Percentiles rank a stretch among this genome's conserved stretches.
phyloP scores from a whole-genome alignment of 2,797 vertebrate genomes.

The Dermochelys coriacea region DNA sequence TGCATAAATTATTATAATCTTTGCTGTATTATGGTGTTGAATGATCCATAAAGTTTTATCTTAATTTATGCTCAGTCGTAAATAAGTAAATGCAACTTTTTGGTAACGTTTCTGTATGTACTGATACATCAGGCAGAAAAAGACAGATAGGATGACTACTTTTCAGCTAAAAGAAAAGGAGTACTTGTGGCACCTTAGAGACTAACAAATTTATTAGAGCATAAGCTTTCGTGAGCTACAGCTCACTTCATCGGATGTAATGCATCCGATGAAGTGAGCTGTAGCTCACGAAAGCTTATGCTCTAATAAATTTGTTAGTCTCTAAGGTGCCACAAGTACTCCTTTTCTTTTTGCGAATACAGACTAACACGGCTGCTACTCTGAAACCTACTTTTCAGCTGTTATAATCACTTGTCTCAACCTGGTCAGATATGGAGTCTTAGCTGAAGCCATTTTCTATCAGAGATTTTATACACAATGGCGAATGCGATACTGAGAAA shows the following conservation, averaged over 20 bases:
- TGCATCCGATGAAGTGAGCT: too few species aligned
- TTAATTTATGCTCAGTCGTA: not conserved
- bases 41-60: not conserved
- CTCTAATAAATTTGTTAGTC: too few species aligned
- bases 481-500: constrained; percentile 38
- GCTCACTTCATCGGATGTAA: too few species aligned
- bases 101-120: not conserved
- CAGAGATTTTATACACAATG: not conserved
- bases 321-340: too few species aligned
- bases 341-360: too few species aligned
- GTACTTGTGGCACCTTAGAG: too few species aligned
- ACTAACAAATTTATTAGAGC: too few species aligned
- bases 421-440: not conserved
- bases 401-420: not conserved
- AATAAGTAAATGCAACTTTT: not conserved
- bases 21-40: not conserved
- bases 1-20: not conserved
- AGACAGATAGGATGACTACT: not conserved
- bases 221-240: too few species aligned
- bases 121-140: not conserved
- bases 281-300: too few species aligned
- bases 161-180: too few species aligned
- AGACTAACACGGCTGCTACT: too few species aligned
- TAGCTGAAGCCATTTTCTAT: not conserved
- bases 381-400: not conserved